Evolutionary conservation across 2,113 vertebrate species (phyloP).

Genomic region (Orientallactaga bullata): DNA sequence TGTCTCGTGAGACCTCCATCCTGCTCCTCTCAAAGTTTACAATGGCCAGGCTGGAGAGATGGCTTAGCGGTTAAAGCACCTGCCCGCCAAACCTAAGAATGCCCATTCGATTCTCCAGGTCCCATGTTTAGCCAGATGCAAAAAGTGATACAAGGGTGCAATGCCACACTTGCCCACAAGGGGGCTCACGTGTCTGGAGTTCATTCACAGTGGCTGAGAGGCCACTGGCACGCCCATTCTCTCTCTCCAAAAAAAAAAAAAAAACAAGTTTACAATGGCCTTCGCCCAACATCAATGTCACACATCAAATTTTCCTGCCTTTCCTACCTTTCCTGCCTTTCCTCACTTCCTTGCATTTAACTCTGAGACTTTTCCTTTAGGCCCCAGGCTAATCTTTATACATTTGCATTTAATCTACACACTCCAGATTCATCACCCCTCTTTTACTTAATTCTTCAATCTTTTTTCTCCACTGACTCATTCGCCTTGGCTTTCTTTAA

Average conservation of each 20-base stretch:
- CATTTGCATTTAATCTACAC: background rate
- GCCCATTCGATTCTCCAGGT: too few relatives aligned
- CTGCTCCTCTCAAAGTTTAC: background rate
- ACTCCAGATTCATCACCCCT: background rate
- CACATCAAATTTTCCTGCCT: background rate
- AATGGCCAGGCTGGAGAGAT: too few relatives aligned
- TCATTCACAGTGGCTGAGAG: too few relatives aligned
- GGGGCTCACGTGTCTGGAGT: too few relatives aligned
- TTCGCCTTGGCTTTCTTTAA: background rate
- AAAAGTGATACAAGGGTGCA: too few relatives aligned
- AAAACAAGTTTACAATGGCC: background rate
- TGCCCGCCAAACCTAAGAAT: too few relatives aligned
- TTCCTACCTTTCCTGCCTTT: too few relatives aligned
- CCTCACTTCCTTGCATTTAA: background rate
- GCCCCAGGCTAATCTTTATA: background rate
- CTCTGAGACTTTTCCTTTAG: background rate
- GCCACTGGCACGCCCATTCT: too few relatives aligned
- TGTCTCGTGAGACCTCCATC: background rate
- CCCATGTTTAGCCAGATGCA: too few relatives aligned
- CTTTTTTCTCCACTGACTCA: background rate
- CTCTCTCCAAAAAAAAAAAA: too few relatives aligned
- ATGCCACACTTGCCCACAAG: too few relatives aligned
- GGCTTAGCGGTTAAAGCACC: too few relatives aligned
- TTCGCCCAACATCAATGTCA: background rate
- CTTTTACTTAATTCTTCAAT: background rate